Conservation (phyloP, 2,113 vertebrate genomes). For the Platanista minor region DNA sequence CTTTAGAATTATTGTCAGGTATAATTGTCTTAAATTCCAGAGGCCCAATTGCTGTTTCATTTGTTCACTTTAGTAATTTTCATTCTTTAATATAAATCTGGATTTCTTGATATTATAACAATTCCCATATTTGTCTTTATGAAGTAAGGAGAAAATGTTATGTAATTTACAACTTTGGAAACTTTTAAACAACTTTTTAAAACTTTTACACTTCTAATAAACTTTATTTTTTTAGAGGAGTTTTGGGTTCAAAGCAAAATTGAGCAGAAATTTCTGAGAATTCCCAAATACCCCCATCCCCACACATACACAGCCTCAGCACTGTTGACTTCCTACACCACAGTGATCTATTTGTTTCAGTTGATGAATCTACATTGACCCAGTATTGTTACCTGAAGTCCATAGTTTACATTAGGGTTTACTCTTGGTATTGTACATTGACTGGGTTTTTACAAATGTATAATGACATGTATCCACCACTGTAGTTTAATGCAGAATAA, state of each 20-base stretch:
- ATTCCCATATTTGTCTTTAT: background rate
- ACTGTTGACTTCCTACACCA: background rate
- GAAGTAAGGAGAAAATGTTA: background rate
- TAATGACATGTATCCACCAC: background rate
- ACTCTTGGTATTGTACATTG: background rate
- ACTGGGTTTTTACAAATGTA: background rate
- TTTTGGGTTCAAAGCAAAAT: background rate
- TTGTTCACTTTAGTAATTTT: background rate
- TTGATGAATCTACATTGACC: background rate
- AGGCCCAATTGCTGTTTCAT: conserved; percentile 22
- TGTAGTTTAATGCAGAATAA: background rate
- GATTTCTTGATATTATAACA: background rate
- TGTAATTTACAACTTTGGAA: background rate
- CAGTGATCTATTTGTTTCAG: background rate
- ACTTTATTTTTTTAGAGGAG: background rate
- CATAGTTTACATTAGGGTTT: background rate
- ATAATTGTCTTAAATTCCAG: conserved; percentile 31
- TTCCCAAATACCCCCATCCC: background rate
- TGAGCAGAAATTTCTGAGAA: background rate
- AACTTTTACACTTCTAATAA: background rate
- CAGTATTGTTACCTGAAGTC: background rate
- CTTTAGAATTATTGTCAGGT: conserved; percentile 14
- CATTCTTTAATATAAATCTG: background rate
- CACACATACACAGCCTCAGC: accelerated
- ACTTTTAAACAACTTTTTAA: background rate